These are phyloP conservation scores for Pandemis heparana DNA, from an alignment of 2,888 invertebrate genomes.

Conservation along the genomic window DNA sequence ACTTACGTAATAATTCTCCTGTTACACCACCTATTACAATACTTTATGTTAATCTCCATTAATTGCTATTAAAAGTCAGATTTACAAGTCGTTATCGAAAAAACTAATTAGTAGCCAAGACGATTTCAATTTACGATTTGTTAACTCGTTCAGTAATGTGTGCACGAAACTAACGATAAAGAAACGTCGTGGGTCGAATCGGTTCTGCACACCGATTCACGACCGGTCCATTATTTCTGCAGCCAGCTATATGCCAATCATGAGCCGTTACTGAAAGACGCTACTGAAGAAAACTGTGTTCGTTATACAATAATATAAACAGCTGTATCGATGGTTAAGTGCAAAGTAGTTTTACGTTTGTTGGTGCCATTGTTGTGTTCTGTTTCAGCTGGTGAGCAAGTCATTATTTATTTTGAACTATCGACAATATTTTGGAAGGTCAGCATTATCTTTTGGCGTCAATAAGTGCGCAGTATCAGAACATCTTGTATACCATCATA, in stretches of 20 bases:
- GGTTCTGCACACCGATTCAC: slow-evolving; percentile 24
- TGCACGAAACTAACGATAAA: slow-evolving; percentile 24
- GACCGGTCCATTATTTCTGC: slow-evolving; percentile 25
- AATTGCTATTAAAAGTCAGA: slow-evolving; percentile 15
- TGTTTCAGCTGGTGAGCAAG: slow-evolving; percentile 17
- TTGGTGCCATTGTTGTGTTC: slow-evolving; percentile 10
- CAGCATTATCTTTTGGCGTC: too few relatives aligned
- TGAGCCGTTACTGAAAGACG: slow-evolving; percentile 12
- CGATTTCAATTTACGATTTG: slow-evolving; percentile 42
- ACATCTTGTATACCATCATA: too few relatives aligned
- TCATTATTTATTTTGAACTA: neutral
- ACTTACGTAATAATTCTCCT: neutral
- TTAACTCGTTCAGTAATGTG: slow-evolving; percentile 36
- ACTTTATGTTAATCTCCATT: slow-evolving; percentile 1
- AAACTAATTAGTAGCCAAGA: slow-evolving; percentile 33
- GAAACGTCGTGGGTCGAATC: slow-evolving; percentile 25
- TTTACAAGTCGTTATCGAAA: slow-evolving; percentile 22
- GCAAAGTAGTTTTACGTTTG: slow-evolving; percentile 4
- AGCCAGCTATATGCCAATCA: slow-evolving; percentile 4
- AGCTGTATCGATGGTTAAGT: slow-evolving; percentile 14
- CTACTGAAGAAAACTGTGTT: slow-evolving; percentile 13
- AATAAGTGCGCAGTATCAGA: too few relatives aligned
- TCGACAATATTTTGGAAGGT: too few relatives aligned
- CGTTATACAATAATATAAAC: neutral
- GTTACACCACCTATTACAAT: neutral